phyloP scores from a whole-genome alignment of 2,888 invertebrate species.

The Iphiclides podalirius region DNA sequence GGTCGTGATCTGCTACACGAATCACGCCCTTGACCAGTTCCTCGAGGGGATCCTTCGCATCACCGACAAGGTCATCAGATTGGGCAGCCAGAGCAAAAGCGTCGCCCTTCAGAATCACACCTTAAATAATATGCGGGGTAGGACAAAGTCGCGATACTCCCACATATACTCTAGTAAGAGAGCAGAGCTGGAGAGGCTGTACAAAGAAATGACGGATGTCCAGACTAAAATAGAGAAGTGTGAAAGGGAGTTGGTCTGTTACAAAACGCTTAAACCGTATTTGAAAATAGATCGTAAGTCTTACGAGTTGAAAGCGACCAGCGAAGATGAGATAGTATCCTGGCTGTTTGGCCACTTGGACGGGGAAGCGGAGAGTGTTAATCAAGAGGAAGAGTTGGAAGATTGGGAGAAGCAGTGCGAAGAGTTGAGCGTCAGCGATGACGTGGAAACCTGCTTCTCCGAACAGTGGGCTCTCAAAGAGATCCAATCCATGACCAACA shows the following conservation, averaged over 20 bases:
- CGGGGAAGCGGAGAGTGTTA: slow-evolving; percentile 21
- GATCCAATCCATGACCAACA: slow-evolving; percentile 57
- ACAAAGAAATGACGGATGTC: slow-evolving; percentile 54
- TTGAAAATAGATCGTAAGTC: slow-evolving; percentile 42
- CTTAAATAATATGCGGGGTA: slow-evolving; percentile 56
- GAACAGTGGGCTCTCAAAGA: slow-evolving; percentile 54
- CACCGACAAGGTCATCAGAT: slow-evolving; percentile 82
- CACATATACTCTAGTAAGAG: slow-evolving; percentile 54
- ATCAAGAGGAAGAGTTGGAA: slow-evolving; percentile 34
- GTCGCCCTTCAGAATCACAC: slow-evolving; percentile 76
- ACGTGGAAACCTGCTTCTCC: slow-evolving; percentile 61
- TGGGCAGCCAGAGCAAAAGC: slow-evolving; percentile 85
- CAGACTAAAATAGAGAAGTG: slow-evolving; percentile 65
- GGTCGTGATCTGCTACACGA: slow-evolving; percentile 90
- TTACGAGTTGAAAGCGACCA: slow-evolving; percentile 43
- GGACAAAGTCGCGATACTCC: slow-evolving; percentile 58
- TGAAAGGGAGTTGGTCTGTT: slow-evolving; percentile 55
- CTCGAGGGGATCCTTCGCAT: slow-evolving; percentile 83
- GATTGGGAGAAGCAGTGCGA: slow-evolving; percentile 48
- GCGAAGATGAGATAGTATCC: slow-evolving; percentile 53
- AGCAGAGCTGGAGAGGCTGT: slow-evolving; percentile 51
- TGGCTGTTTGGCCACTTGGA: slow-evolving; percentile 60
- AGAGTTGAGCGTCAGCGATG: slow-evolving; percentile 32
- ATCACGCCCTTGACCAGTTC: slow-evolving; percentile 93
- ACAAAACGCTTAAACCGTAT: slow-evolving; percentile 48